phyloP scores from a whole-genome alignment of 92 coral and sea anemone genomes.

The Bergia sp. region DNA sequence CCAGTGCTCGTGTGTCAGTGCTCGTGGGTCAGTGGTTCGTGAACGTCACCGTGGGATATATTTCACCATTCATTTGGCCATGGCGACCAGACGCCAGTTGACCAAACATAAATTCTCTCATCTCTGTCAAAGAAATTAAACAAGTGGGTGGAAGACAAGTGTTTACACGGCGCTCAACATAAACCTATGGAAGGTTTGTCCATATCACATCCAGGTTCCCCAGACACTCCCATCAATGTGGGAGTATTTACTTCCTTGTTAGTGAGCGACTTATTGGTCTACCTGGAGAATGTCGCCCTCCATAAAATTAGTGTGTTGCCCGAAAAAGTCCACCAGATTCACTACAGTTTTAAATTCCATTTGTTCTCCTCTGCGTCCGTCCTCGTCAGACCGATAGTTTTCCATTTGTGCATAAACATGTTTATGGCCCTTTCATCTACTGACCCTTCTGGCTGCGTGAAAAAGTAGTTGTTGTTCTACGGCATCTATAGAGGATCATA shows the following conservation, averaged over 20 bases:
- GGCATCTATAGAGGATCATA: no score
- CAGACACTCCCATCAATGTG: constrained; percentile 26
- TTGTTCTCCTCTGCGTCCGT: constrained; percentile 36
- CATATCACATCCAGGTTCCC: constrained; percentile 35
- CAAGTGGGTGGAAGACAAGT: constrained; percentile 36
- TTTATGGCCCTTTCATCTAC: constrained; percentile 26
- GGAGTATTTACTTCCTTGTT: constrained; percentile 28
- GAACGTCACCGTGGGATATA: constrained; percentile 22
- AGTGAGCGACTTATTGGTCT: constrained; percentile 36
- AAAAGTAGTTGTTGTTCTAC: constrained; percentile 5
- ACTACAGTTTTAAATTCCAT: constrained; percentile 23
- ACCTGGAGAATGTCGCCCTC: constrained; percentile 14
- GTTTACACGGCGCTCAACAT: constrained; percentile 21
- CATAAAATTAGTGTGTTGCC: constrained; percentile 18
- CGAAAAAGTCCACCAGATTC: constrained; percentile 18
- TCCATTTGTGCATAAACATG: constrained; percentile 18
- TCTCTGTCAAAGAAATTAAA: constrained; percentile 28
- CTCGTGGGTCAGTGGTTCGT: not conserved
- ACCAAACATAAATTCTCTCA: constrained; percentile 8
- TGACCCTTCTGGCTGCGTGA: constrained; percentile 22
- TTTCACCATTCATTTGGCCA: constrained; percentile 39
- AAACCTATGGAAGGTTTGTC: constrained; percentile 15
- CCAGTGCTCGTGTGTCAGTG: constrained; percentile 19
- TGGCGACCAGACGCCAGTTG: constrained; percentile 38
- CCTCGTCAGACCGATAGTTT: constrained; percentile 25